Percentiles rank a stretch among this genome's conserved stretches.
phyloP scores from a whole-genome alignment of 1,140 invertebrate genomes.

The Brachystomella parvula region DNA sequence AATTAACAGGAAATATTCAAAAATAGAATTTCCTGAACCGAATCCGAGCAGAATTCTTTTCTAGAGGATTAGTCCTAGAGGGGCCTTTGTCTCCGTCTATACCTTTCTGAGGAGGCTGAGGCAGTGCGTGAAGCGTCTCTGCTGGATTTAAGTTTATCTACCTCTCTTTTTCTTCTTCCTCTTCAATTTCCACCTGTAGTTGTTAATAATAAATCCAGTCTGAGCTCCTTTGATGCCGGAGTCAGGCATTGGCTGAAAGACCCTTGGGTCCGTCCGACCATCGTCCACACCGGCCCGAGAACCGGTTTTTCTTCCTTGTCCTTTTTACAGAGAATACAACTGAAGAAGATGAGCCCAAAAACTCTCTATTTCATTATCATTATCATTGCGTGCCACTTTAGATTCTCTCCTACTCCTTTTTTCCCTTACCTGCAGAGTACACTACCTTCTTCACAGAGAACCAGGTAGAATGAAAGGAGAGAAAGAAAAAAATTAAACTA shows the following conservation, averaged over 20 bases:
- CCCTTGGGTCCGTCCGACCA: neutral
- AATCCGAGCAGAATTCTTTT: neutral
- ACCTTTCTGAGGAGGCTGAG: no score
- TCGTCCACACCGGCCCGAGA: conserved; percentile 6
- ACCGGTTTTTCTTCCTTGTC: conserved; percentile 8
- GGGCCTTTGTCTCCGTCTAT: neutral
- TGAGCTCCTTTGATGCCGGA: no score
- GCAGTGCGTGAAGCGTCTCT: neutral
- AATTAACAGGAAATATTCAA: no score
- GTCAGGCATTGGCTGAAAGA: neutral
- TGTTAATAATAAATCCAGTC: neutral
- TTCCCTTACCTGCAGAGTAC: no score
- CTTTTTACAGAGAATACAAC: no score
- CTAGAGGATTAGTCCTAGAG: no score
- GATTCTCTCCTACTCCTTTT: neutral
- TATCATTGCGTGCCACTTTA: conserved; percentile 12
- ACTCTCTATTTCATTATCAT: neutral
- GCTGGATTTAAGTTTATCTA: neutral
- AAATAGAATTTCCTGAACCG: no score
- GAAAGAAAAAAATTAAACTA: neutral
- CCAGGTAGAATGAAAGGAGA: no score
- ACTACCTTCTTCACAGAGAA: no score
- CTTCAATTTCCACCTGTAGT: no score
- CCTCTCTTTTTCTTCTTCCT: neutral
- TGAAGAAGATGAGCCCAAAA: neutral